Conservation (phyloP, 2,888 invertebrate species). For the Agriopis leucophaearia region DNA sequence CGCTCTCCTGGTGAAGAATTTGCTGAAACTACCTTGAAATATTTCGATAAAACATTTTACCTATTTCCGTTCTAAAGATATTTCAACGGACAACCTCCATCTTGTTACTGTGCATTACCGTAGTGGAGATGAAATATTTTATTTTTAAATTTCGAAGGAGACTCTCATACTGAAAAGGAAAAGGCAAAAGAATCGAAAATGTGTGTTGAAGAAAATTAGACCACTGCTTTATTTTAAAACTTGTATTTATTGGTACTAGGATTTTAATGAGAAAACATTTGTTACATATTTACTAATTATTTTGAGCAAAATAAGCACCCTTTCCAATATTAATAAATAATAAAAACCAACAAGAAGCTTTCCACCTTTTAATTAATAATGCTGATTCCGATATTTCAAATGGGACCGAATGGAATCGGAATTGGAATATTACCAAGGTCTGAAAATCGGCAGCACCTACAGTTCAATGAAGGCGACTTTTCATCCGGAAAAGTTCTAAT, state of each 20-base stretch:
- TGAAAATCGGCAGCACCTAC: conserved; percentile 45
- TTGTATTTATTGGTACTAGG: too few species aligned
- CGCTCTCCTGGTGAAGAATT: neutral
- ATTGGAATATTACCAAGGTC: conserved; percentile 52
- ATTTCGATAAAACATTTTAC: conserved; percentile 19
- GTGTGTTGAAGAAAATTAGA: too few species aligned
- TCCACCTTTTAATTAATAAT: conserved; percentile 36
- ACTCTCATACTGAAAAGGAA: neutral
- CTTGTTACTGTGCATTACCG: conserved; percentile 15
- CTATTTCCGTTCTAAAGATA: conserved; percentile 13
- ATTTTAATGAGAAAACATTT: too few species aligned
- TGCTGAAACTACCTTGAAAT: conserved; percentile 8
- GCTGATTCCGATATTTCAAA: conserved; percentile 27
- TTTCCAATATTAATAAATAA: conserved; percentile 20
- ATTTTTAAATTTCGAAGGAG: conserved; percentile 12
- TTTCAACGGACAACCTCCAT: conserved; percentile 25
- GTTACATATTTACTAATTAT: neutral
- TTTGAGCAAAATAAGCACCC: neutral
- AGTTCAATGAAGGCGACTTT: conserved; percentile 56
- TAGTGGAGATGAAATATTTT: conserved; percentile 7
- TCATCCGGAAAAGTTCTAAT: conserved; percentile 68
- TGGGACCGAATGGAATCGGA: conserved; percentile 45
- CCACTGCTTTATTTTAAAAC: too few species aligned
- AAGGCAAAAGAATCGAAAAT: neutral
- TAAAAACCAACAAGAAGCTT: conserved; percentile 19